Evolutionary conservation across 1,140 invertebrate genomes (phyloP), one percentile per base, ranked within the genome.

Genomic region (Bilobella aurantiaca): DNA sequence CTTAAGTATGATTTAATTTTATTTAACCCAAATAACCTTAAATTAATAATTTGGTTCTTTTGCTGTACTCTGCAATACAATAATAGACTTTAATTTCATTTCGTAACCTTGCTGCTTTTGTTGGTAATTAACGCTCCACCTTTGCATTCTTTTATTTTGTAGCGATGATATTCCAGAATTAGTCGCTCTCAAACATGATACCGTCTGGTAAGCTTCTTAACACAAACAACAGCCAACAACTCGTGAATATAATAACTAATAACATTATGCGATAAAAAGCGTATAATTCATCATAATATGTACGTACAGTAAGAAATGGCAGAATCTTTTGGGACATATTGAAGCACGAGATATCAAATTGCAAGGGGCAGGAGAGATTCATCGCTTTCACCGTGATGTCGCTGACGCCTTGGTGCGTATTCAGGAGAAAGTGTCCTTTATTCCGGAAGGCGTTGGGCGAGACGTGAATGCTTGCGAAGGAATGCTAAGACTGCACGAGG

Each of bases 381-480:
- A 98, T 78, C 83, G 93, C 42, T 98, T 96, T 82, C 95, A 98
- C 79, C 84, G 93, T 27, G 95, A 98, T 77, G 93, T 95, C 0
- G 90, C 89, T 5, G 95, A 98, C 75, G 89, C 94, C 3, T 77
- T 94, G 1, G 89, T 90, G 14, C 82, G 93, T 29, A 94, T 96
- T 32, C 88, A 90, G 73, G 90, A 93, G 74, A 95, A 96, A 76
- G 85, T 86, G 69, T 85, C 87, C 1, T 86, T 85, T 2, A 82
- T 95, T 32, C 87, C 90, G 5, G 87, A 89, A 14, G 91, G 93
- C 74, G 77, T 91, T 2, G 93, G 92, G 3, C 78, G 89, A 49
- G 93, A 97, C 78, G 81, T 93, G 5, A 90, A 95, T 74, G 89
- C 92, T 0, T 93, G 92, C 23, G 77, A 92, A 62, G 85, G 86